Conservation (phyloP, 2,888 invertebrate species). For the Anticlea derivata region DNA sequence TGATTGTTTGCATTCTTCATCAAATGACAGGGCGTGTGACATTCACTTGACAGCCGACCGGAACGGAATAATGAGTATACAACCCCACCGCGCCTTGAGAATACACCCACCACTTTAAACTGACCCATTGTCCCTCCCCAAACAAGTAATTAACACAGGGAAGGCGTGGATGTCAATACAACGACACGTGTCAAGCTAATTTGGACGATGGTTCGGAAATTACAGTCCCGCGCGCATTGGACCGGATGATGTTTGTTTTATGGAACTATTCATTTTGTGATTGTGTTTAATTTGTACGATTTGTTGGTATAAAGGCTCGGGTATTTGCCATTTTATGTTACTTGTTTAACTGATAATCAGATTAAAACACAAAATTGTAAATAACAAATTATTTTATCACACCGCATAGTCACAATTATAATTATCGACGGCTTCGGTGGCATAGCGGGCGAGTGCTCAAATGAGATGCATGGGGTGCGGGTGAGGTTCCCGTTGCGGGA, state of each 20-base stretch:
- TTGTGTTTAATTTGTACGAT: slow-evolving; percentile 36
- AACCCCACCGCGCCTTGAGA: slow-evolving; percentile 53
- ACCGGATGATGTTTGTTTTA: slow-evolving; percentile 42
- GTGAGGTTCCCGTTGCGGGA: no score
- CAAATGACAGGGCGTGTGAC: slow-evolving; percentile 42
- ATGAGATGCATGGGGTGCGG: no score
- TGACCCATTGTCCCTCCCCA: slow-evolving; percentile 34
- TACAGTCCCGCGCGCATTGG: slow-evolving; percentile 33
- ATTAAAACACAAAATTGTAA: not conserved
- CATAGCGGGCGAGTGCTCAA: no score
- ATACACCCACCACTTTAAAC: slow-evolving; percentile 37
- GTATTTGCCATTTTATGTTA: slow-evolving; percentile 16
- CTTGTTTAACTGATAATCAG: slow-evolving; percentile 7
- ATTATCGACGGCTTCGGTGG: no score
- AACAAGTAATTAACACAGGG: slow-evolving; percentile 31
- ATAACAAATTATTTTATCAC: not conserved
- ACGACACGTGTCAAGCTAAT: slow-evolving; percentile 35
- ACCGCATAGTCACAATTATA: no score
- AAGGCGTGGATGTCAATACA: slow-evolving; percentile 33
- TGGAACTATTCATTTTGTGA: slow-evolving; percentile 39
- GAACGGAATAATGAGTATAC: slow-evolving; percentile 64
- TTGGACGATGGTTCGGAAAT: slow-evolving; percentile 33
- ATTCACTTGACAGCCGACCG: slow-evolving; percentile 52
- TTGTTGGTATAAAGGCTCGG: slow-evolving; percentile 13
- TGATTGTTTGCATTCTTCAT: slow-evolving; percentile 48